Evolutionary conservation across 2,113 vertebrate genomes (phyloP), one percentile per base, ranked within the genome.

Genomic region (Bubo bubo): DNA sequence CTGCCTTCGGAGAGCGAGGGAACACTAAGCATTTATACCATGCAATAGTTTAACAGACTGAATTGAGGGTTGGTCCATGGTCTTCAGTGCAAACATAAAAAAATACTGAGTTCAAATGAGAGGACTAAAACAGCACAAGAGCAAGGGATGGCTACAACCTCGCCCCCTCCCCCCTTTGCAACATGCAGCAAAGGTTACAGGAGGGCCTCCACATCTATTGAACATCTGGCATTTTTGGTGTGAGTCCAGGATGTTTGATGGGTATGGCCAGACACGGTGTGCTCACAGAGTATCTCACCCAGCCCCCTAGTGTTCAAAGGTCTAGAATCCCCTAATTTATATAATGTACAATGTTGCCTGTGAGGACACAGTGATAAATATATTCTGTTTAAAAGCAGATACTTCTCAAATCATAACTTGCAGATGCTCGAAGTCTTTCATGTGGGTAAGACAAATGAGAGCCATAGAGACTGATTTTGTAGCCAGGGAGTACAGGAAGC

Each of bases 331-430:
- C 77, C 97, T 97, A 97, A 93, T 96, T 97, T 95, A 97, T 97
- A 96, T 79, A 59, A 97, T 6, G 2, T 72, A 94, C 86, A 79
- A 74, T 71, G 92, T 82, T 94, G 96, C 97, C 98, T 97, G 95
- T 79, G 92, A 97, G 97, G 93, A 97, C 79, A 67, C 1, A 3
- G 95, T 97, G 97, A 98, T 98, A 98, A 98, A 98, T 97, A 97
- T 39, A 52, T 95, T 97, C 95, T 96, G 94, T 90, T 98, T 97
- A 97, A 98, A 98, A 98, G 97, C 90, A 97, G 97, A 98, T 96
- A 97, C 90, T 98, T 98, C 97, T 97, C 98, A 98, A 98, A 98
- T 98, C 97, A 97, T 98, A 98, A 97, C 97, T 98, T 96, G 97
- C 98, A 98, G 97, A 98, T 97, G 98, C 98, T 98, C 53, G 1